Evolutionary conservation across 2,888 invertebrate species (phyloP), one percentile per base, ranked within the genome.

Genomic region (Chrysolina haemoptera): DNA sequence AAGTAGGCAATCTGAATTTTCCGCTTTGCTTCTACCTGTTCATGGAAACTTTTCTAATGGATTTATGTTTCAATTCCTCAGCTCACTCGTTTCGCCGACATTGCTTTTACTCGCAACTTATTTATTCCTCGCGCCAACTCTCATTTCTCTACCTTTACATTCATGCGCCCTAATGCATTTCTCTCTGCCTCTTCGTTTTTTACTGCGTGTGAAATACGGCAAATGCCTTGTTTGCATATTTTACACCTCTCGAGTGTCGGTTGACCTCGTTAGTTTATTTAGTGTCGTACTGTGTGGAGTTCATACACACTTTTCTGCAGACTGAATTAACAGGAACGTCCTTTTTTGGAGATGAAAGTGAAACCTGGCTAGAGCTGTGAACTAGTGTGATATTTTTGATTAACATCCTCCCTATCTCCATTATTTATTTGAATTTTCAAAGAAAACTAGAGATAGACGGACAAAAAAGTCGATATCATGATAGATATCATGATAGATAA

Each of bases 141-240:
- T 16, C 48, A 16, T 48, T 48, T 48, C 16, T 53, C 18, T 20
- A 53, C 53, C 53, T 53, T 16, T 53, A 53, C 53, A 53, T 53
- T 53, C 18, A 53, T 53, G 53, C 20, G 53, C 20, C 20, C 20
- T 53, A 53, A 53, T 53, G 53, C 20, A 53, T 53, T 53, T 53
- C 53, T 53, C 53, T 53, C 18, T 53, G 53, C 53, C 53, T 16
- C 53, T 53, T 20, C 53, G 53, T 53, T 53, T 18, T 53, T 53
- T 53, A 20, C 20, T 10, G 5, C 53, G 11, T 20, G 53, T 53
- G 53, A 53, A 53, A 53, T 53, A 53, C 53, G 53, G 53, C 53
- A 20, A 53, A 53, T 20, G 53, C 53, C 53, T 53, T 53, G 53
- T 53, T 53, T 53, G 53, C 53, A 53, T 53, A 53, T 53, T 53